Percentiles rank a stretch among this genome's conserved stretches.
phyloP scores from a whole-genome alignment of 2,888 invertebrate species.

The Apotomis betuletana region DNA sequence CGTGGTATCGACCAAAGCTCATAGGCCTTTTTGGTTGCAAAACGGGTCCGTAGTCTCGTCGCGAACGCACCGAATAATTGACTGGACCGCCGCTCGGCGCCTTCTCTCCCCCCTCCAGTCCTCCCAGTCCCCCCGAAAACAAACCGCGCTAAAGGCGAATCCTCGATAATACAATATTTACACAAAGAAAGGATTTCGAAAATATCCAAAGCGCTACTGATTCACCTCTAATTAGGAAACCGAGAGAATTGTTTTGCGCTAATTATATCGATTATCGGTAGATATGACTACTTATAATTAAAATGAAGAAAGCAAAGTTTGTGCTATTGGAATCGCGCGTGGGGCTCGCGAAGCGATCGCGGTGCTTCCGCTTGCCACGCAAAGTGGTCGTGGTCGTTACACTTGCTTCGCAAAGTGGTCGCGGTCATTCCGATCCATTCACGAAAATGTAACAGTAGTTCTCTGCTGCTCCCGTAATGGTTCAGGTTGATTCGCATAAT shows the following conservation, averaged over 20 bases:
- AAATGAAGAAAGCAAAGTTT: conserved; percentile 77
- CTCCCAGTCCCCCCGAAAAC: conserved; percentile 53
- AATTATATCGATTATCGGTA: conserved; percentile 74
- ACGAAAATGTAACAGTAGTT: no score
- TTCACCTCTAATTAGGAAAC: conserved; percentile 80
- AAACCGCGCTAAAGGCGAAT: conserved; percentile 74
- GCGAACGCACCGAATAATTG: conserved; percentile 76
- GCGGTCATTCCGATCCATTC: neutral
- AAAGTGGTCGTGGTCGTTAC: conserved; percentile 16
- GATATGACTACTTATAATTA: conserved; percentile 78
- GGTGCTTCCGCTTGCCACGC: conserved; percentile 26
- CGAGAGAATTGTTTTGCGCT: conserved; percentile 74
- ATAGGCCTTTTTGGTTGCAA: neutral
- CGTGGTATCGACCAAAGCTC: neutral
- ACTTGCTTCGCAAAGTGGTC: neutral
- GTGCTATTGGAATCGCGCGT: conserved; percentile 75
- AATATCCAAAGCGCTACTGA: conserved; percentile 80
- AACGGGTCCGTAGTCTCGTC: conserved; percentile 41
- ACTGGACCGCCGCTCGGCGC: conserved; percentile 64
- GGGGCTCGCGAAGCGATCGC: conserved; percentile 60
- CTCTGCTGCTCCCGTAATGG: neutral
- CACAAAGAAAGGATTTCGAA: conserved; percentile 71
- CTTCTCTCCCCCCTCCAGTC: conserved; percentile 12
- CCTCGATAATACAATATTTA: conserved; percentile 79
- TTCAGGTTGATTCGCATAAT: neutral